A percentile compares a stretch with the other conserved stretches of the same genome.
Conservation (phyloP, 2,113 vertebrate species). For the Xenopus laevis region DNA sequence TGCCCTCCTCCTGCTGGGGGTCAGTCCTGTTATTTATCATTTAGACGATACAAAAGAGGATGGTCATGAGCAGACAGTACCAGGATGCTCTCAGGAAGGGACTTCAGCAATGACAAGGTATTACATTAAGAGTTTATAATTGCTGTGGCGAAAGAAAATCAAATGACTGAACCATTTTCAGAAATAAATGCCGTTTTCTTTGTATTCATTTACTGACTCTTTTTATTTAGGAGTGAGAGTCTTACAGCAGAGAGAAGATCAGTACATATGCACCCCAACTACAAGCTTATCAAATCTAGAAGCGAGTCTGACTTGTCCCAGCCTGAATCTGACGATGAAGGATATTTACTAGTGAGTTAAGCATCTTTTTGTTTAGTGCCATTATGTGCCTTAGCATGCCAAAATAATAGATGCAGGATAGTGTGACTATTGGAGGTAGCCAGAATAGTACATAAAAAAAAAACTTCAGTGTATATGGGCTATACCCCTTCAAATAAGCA, state of each 20-base stretch:
- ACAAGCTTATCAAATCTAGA: constrained; percentile 87
- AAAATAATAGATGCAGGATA: too few species aligned
- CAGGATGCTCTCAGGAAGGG: constrained; percentile 70
- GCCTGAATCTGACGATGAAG: constrained; percentile 94
- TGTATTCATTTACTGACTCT: background rate
- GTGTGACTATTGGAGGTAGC: too few species aligned
- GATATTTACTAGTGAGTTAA: constrained; percentile 77
- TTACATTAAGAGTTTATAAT: background rate
- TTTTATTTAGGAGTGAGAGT: constrained; percentile 83
- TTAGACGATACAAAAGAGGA: constrained; percentile 77
- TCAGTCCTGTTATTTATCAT: constrained; percentile 82
- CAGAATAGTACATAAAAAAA: too few species aligned
- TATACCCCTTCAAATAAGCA: too few species aligned
- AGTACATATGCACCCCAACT: constrained; percentile 77
- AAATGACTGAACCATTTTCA: constrained; percentile 18
- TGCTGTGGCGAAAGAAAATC: too few species aligned
- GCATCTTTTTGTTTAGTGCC: background rate
- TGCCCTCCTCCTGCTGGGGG: constrained; percentile 84
- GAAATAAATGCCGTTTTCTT: background rate
- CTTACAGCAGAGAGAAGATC: constrained; percentile 87
- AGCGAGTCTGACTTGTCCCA: constrained; percentile 96
- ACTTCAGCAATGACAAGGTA: constrained; percentile 90
- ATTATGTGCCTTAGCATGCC: too few species aligned
- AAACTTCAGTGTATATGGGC: too few species aligned
- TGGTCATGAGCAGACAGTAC: constrained; percentile 62